Evolutionary conservation across 2,113 vertebrate species (phyloP).

Genomic region (Dascyllus trimaculatus): DNA sequence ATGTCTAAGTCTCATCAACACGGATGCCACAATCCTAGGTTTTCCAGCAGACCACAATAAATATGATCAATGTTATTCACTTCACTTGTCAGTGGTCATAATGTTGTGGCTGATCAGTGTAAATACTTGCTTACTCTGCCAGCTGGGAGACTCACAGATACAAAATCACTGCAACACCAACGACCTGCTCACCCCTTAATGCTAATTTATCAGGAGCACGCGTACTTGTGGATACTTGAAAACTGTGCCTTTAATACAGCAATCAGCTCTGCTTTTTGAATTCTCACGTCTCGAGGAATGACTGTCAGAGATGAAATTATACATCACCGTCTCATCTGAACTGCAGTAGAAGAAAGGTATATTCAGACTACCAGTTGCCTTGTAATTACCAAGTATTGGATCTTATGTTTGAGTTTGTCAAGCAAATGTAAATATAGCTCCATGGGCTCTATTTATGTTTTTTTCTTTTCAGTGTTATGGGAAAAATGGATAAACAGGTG

Average conservation of each 20-base stretch:
- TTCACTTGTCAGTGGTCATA: too few relatives aligned
- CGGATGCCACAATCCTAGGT: too few relatives aligned
- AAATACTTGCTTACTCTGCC: constrained; percentile 68
- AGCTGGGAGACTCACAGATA: constrained; percentile 57
- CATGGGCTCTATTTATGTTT: neutral
- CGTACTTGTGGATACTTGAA: neutral
- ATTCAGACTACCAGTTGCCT: neutral
- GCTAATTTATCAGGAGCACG: neutral
- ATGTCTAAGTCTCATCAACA: too few relatives aligned
- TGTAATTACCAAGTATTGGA: constrained; percentile 7
- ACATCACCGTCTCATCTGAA: constrained; percentile 1
- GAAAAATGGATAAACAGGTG: neutral
- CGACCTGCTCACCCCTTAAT: neutral
- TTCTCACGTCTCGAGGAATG: neutral
- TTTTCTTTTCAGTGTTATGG: neutral
- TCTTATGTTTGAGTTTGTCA: neutral
- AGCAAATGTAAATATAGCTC: constrained; percentile 3
- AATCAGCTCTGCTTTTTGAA: neutral
- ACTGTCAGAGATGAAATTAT: neutral
- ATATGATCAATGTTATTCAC: too few relatives aligned
- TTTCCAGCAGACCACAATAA: too few relatives aligned
- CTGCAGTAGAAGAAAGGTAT: neutral
- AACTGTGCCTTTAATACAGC: neutral
- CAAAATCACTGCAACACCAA: constrained; percentile 9
- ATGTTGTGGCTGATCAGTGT: too few relatives aligned